These are phyloP conservation scores for Pyrocephalus nanus DNA, from an alignment of 2,797 vertebrate genomes.

Conservation along the genomic window DNA sequence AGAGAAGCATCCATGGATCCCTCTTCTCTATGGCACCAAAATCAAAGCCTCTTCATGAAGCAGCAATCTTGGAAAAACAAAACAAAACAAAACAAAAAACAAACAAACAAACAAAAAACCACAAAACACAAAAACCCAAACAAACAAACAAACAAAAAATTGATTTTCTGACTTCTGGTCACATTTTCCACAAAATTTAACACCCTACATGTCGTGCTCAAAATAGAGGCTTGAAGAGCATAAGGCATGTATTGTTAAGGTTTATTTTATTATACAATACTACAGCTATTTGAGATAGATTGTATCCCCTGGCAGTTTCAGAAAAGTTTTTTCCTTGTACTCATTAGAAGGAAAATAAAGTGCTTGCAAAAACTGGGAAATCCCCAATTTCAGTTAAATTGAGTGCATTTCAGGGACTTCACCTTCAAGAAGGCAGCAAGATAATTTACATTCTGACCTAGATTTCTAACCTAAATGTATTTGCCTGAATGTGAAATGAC, in stretches of 20 bases:
- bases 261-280: slow-evolving; percentile 57
- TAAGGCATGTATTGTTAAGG: slow-evolving; percentile 27
- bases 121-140: too few relatives aligned
- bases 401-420: slow-evolving; percentile 66
- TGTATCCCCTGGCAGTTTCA: slow-evolving; percentile 51
- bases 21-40: not conserved
- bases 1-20: not conserved
- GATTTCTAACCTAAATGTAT: slow-evolving; percentile 72
- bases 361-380: slow-evolving; percentile 64
- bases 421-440: slow-evolving; percentile 56
- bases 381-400: slow-evolving; percentile 60
- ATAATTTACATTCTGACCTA: slow-evolving; percentile 72
- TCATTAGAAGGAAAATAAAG: slow-evolving; percentile 63
- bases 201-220: not conserved
- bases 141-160: too few relatives aligned
- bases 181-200: slow-evolving; percentile 59
- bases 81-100: not conserved
- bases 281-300: slow-evolving; percentile 13
- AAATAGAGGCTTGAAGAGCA: slow-evolving; percentile 3
- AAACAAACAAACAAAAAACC: too few relatives aligned
- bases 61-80: not conserved
- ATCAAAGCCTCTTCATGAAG: not conserved
- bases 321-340: slow-evolving; percentile 25
- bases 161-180: slow-evolving; percentile 37
- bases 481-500: slow-evolving; percentile 66